Conservation (phyloP, 1,140 invertebrate genomes). For the Berghia stephanieae region DNA sequence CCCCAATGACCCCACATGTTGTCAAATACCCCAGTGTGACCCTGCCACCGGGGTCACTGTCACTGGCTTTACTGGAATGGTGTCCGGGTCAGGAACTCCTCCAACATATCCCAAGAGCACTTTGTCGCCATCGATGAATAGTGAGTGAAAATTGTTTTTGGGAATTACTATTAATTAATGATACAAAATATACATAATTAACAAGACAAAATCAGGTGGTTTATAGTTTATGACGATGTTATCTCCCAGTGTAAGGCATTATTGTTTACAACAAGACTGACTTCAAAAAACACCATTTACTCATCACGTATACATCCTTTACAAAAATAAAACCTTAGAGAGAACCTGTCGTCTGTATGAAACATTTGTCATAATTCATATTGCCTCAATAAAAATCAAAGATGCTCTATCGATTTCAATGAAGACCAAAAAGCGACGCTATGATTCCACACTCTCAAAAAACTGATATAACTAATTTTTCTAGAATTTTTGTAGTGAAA, state of each 20-base stretch:
- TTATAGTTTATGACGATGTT: neutral
- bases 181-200: neutral
- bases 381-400: too few relatives aligned
- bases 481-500: too few relatives aligned
- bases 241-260: neutral
- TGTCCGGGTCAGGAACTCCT: slow-evolving; percentile 34
- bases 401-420: too few relatives aligned
- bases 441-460: too few relatives aligned
- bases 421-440: too few relatives aligned
- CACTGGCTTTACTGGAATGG: slow-evolving; percentile 37
- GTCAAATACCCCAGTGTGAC: slow-evolving; percentile 49
- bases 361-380: too few relatives aligned
- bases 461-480: too few relatives aligned
- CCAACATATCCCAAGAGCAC: slow-evolving; percentile 3
- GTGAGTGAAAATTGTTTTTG: neutral
- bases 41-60: slow-evolving; percentile 37
- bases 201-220: neutral
- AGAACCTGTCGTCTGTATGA: too few relatives aligned
- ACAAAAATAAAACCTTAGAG: too few relatives aligned
- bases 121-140: neutral
- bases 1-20: slow-evolving; percentile 51
- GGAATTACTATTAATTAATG: neutral
- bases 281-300: too few relatives aligned
- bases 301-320: too few relatives aligned
- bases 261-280: neutral